Evolutionary conservation across 1,140 invertebrate species (phyloP).

Genomic region (Schlechtendalia chinensis): DNA sequence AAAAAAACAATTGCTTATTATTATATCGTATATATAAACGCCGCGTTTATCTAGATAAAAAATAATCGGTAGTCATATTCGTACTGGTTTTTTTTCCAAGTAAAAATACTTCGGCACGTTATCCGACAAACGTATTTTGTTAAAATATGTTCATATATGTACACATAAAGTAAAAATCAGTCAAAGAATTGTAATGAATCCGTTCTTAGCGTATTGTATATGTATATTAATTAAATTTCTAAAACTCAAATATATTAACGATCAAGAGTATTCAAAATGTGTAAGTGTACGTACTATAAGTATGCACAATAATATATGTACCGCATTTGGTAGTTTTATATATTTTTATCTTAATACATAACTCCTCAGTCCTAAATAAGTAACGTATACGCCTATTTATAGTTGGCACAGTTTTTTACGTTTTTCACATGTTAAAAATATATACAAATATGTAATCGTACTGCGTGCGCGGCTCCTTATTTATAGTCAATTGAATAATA

Average conservation of each 20-base stretch:
- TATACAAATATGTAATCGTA: too few species aligned
- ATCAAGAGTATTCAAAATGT: too few species aligned
- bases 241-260: too few species aligned
- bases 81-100: background rate
- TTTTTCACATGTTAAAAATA: background rate
- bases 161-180: background rate
- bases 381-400: background rate
- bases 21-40: background rate
- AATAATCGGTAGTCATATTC: background rate
- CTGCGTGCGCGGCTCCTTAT: background rate
- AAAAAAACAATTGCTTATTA: background rate
- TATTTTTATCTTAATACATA: background rate
- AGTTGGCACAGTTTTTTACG: background rate
- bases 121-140: background rate
- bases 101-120: background rate
- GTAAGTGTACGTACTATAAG: too few species aligned
- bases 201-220: background rate
- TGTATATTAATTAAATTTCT: too few species aligned
- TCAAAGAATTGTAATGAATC: slow-evolving; percentile 13
- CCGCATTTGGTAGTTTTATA: background rate
- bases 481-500: background rate
- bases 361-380: background rate
- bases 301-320: too few species aligned
- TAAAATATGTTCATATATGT: slow-evolving; percentile 1
- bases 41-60: too few species aligned